Evolutionary conservation across 2,888 invertebrate species (phyloP), one percentile per base, ranked within the genome.

Genomic region (Megamerina dolium): DNA sequence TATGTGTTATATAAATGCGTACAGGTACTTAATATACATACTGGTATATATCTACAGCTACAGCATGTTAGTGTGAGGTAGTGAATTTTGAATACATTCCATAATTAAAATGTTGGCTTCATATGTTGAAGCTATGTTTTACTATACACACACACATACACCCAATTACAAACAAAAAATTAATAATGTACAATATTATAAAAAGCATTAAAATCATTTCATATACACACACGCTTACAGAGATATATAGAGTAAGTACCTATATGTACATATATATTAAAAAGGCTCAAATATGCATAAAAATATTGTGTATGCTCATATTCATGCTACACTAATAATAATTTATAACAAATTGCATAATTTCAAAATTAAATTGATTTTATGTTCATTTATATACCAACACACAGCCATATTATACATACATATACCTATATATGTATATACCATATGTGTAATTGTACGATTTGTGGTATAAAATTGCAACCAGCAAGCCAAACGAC

Each of bases 361-460:
- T 46, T 46, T 42, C n/a, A 30, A 41, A 46, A 41, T 38, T 46
- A 41, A 46, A 46, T 46, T 46, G 46, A 46, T 46, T 38, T 31
- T n/a, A n/a, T n/a, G n/a, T n/a, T n/a, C n/a, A n/a, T n/a, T n/a
- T n/a, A n/a, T n/a, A n/a, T n/a, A n/a, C n/a, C n/a, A n/a, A n/a
- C n/a, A n/a, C n/a, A n/a, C n/a, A n/a, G n/a, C n/a, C n/a, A n/a
- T n/a, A n/a, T n/a, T n/a, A n/a, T n/a, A n/a, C n/a, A n/a, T n/a
- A n/a, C n/a, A n/a, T n/a, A n/a, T n/a, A n/a, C n/a, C n/a, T n/a
- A n/a, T n/a, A n/a, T n/a, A n/a, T n/a, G n/a, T n/a, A n/a, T n/a
- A n/a, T n/a, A n/a, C n/a, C n/a, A n/a, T n/a, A n/a, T n/a, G n/a
- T n/a, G n/a, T n/a, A n/a, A n/a, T n/a, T n/a, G n/a, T n/a, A n/a